phyloP scores from a whole-genome alignment of 2,113 vertebrate genomes.

The Columba livia region DNA sequence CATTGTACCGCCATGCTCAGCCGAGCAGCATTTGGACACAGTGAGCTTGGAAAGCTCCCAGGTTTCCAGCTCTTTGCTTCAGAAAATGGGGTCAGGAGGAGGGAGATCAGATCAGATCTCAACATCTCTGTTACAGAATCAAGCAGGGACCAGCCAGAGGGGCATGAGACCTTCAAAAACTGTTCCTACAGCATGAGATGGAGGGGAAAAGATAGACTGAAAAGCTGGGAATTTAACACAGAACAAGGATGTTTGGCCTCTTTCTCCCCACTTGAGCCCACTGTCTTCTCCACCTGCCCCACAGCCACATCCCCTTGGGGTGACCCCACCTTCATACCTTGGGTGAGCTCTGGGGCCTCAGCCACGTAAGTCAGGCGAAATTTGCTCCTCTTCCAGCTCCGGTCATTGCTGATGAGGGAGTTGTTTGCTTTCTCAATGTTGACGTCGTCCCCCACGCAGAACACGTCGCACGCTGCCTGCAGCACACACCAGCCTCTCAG shows the following conservation, averaged over 20 bases:
- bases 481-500: background rate
- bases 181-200: background rate
- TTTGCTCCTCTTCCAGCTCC: conserved; percentile 98
- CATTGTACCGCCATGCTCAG: background rate
- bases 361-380: conserved; percentile 91
- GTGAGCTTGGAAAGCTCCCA: background rate
- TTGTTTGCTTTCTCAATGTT: conserved; percentile 98
- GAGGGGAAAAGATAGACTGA: background rate
- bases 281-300: background rate
- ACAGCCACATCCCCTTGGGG: fast-evolving
- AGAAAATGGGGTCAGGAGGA: conserved; percentile 13
- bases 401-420: conserved; percentile 95
- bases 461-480: conserved; percentile 96
- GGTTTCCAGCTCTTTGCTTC: background rate
- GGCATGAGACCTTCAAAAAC: background rate
- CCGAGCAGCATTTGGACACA: background rate
- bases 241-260: background rate
- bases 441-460: conserved; percentile 96
- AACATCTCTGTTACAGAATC: background rate
- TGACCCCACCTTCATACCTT: conserved; percentile 72
- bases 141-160: background rate
- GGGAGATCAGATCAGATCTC: background rate
- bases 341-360: conserved; percentile 87
- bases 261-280: fast-evolving
- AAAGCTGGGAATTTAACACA: background rate